phyloP scores from a whole-genome alignment of 2,888 invertebrate genomes.

The Netelia virgata region DNA sequence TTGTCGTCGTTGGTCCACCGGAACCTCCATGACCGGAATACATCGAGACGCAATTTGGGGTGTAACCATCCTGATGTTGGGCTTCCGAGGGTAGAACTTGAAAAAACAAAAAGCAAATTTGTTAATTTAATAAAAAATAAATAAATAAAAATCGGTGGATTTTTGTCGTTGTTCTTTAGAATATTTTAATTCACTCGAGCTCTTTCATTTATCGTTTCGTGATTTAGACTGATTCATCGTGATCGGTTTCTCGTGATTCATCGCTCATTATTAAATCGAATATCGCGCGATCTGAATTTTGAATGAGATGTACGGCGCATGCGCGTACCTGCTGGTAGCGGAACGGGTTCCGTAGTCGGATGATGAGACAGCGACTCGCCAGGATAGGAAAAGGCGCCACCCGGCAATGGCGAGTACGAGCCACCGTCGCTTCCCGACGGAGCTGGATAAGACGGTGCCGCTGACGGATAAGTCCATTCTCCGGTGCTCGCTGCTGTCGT shows the following conservation, averaged over 20 bases:
- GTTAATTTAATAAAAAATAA: too few species aligned
- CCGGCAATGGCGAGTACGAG: constrained; percentile 83
- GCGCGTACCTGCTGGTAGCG: constrained; percentile 80
- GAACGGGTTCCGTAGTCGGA: constrained; percentile 83
- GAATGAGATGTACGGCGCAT: not conserved
- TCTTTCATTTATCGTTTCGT: not conserved
- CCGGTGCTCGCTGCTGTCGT: constrained; percentile 77
- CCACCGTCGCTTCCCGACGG: constrained; percentile 81
- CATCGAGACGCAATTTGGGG: constrained; percentile 83
- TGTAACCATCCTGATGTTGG: constrained; percentile 81
- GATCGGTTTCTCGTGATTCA: constrained; percentile 53
- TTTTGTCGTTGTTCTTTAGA: not conserved
- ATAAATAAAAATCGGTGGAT: not conserved
- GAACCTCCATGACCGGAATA: constrained; percentile 78
- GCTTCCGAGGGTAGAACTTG: constrained; percentile 78
- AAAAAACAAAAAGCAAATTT: constrained; percentile 38
- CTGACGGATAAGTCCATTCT: constrained; percentile 82
- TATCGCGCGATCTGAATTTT: constrained; percentile 43
- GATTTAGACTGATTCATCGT: not conserved
- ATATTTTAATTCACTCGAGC: not conserved
- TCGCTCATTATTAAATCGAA: constrained; percentile 11
- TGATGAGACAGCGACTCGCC: constrained; percentile 83
- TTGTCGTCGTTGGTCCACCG: constrained; percentile 66
- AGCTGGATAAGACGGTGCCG: constrained; percentile 81
- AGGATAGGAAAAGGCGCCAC: constrained; percentile 84